A percentile compares a stretch with the other conserved stretches of the same genome.
phyloP scores from a whole-genome alignment of 2,113 vertebrate species.

The Syrrhaptes paradoxus region DNA sequence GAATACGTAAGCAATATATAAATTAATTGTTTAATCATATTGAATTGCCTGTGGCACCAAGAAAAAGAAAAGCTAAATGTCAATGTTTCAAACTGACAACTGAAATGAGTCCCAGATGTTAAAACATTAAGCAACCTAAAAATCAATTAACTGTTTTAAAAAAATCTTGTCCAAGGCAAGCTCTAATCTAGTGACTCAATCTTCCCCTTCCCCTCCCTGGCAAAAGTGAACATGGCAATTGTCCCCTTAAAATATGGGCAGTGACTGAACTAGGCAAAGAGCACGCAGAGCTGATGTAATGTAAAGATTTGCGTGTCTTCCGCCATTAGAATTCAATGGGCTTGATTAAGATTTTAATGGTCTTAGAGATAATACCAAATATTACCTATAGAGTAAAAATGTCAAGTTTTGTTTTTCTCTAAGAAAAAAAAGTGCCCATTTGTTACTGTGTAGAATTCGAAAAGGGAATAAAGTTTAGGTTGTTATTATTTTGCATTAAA shows the following conservation, averaged over 20 bases:
- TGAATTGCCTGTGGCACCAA: neutral
- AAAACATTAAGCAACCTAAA: conserved; percentile 25
- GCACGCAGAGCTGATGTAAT: neutral
- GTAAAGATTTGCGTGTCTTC: neutral
- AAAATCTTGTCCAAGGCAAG: conserved; percentile 4
- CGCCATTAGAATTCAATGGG: neutral
- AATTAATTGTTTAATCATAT: neutral
- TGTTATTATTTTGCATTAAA: neutral
- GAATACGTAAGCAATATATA: neutral
- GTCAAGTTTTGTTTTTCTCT: neutral
- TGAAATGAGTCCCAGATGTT: conserved; percentile 31
- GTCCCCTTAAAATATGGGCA: neutral
- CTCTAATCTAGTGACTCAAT: neutral
- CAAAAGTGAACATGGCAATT: neutral
- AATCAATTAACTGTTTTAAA: conserved; percentile 15
- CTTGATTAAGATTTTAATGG: neutral
- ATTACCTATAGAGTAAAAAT: neutral
- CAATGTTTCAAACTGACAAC: neutral
- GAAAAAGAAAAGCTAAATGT: neutral
- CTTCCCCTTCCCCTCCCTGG: neutral
- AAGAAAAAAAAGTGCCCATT: neutral
- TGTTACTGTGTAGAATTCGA: neutral
- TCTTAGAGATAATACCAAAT: neutral
- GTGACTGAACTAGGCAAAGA: neutral
- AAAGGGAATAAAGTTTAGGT: neutral